Conservation (phyloP, 2,113 vertebrate species). For the Mionectes macconnelli region DNA sequence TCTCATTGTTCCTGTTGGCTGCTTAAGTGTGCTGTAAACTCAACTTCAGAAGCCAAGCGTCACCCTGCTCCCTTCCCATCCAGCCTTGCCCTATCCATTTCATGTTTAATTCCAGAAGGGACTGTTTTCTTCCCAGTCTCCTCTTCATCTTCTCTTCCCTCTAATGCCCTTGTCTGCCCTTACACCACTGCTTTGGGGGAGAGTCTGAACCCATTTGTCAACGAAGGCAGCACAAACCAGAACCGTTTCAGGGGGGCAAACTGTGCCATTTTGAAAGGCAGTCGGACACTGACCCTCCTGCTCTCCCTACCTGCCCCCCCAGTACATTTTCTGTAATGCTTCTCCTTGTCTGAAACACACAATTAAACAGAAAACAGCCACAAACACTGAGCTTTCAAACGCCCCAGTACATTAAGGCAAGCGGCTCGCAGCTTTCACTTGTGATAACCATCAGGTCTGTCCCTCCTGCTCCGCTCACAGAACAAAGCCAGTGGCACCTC, state of each 20-base stretch:
- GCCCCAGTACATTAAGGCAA: neutral
- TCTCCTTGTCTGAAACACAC: neutral
- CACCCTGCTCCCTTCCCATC: neutral
- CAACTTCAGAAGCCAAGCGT: neutral
- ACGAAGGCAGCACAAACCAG: neutral
- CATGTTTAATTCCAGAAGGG: neutral
- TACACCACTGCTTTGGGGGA: neutral
- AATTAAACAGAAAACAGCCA: neutral
- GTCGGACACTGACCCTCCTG: neutral
- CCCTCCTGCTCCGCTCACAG: neutral
- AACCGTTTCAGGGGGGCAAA: neutral
- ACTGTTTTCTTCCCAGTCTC: neutral
- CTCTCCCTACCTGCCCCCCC: neutral
- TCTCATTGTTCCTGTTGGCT: neutral
- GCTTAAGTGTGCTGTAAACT: conserved; percentile 16
- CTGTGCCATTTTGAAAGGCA: neutral
- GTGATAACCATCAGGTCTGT: neutral
- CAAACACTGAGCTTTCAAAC: neutral
- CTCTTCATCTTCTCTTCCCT: neutral
- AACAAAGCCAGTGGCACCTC: neutral
- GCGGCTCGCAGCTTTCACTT: neutral
- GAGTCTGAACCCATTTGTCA: neutral
- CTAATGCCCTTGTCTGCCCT: neutral
- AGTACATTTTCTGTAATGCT: neutral
- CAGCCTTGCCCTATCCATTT: neutral